Evolutionary conservation across 2,888 invertebrate species (phyloP).

Genomic region (Oxyteleia sp.): DNA sequence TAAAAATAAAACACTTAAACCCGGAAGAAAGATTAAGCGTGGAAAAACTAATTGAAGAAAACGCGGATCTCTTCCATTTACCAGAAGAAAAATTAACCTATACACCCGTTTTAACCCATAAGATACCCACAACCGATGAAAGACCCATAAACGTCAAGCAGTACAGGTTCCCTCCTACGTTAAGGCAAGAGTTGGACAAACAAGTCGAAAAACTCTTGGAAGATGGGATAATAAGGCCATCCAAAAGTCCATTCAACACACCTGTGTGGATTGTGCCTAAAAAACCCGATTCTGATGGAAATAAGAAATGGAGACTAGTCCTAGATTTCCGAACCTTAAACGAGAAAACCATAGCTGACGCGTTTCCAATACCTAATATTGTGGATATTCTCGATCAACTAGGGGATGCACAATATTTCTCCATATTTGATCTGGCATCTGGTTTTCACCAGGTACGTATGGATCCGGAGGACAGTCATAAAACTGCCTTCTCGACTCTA

Average conservation of each 20-base stretch:
- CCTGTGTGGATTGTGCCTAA: background rate
- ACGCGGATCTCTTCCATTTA: background rate
- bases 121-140: background rate
- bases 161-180: background rate
- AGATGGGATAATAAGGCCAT: background rate
- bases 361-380: background rate
- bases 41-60: background rate
- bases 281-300: background rate
- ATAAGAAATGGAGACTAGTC: background rate
- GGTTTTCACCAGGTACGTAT: background rate
- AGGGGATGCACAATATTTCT: background rate
- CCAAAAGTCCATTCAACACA: background rate
- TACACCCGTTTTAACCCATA: background rate
- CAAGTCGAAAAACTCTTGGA: background rate
- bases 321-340: background rate
- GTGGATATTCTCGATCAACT: background rate
- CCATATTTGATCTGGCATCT: background rate
- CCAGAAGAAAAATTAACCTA: background rate
- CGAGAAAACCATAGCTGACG: background rate
- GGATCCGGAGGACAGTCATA: background rate
- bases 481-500: background rate
- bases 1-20: too few species aligned
- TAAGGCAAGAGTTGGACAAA: background rate
- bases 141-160: background rate
- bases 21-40: too few species aligned